Evolutionary conservation across 2,797 vertebrate species (phyloP).

Genomic region (Syndactyla subalaris): DNA sequence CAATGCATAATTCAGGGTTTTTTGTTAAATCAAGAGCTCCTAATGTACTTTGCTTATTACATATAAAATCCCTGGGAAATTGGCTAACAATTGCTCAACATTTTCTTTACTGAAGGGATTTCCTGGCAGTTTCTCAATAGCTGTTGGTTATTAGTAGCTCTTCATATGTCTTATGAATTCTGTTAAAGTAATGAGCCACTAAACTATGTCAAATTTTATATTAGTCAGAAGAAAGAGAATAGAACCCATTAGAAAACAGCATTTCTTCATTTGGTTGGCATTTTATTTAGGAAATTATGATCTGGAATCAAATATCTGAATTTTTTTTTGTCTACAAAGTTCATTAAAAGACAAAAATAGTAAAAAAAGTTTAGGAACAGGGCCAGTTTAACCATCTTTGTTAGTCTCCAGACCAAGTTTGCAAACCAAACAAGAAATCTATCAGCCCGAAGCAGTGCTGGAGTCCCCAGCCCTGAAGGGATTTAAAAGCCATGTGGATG

Average conservation of each 20-base stretch:
- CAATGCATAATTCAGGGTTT: constrained; percentile 46
- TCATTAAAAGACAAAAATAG: not conserved
- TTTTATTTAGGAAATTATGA: not conserved
- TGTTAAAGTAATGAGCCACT: not conserved
- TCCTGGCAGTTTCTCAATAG: not conserved
- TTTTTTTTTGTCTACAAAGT: not conserved
- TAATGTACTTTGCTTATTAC: constrained; percentile 44
- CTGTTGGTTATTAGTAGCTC: not conserved
- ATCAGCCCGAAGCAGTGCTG: not conserved
- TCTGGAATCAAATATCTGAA: not conserved
- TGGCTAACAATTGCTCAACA: not conserved
- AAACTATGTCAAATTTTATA: not conserved
- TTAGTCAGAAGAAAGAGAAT: not conserved
- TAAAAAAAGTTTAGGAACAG: not conserved
- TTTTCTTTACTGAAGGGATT: constrained; percentile 5
- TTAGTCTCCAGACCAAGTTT: not conserved
- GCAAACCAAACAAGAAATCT: not conserved
- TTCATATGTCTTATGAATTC: not conserved
- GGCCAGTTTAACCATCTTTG: not conserved
- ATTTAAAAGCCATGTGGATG: not conserved
- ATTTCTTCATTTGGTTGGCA: not conserved
- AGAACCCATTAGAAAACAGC: not conserved
- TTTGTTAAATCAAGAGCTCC: constrained; percentile 55
- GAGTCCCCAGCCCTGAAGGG: not conserved
- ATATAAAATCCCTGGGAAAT: constrained; percentile 44